phyloP scores from a whole-genome alignment of 2,888 invertebrate species.

The Pyrrhia umbra region DNA sequence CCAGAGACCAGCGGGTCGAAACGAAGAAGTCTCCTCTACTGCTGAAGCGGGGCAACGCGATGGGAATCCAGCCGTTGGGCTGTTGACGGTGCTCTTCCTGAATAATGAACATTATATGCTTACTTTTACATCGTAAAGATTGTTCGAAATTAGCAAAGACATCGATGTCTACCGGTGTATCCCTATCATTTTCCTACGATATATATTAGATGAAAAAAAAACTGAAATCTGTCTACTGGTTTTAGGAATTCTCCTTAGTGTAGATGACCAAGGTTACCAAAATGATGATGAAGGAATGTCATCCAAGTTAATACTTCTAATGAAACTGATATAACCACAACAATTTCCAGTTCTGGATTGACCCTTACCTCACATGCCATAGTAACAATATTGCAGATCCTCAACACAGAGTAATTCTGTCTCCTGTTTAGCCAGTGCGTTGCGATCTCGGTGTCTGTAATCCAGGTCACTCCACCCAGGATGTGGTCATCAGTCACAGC shows the following conservation, averaged over 20 bases:
- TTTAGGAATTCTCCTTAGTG: too few relatives aligned
- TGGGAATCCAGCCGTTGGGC: constrained; percentile 93
- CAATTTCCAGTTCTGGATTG: not conserved
- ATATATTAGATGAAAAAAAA: too few relatives aligned
- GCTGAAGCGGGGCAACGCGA: constrained; percentile 90
- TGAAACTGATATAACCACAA: not conserved
- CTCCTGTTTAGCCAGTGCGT: constrained; percentile 96
- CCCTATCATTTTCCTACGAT: too few relatives aligned
- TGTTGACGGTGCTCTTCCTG: constrained; percentile 89
- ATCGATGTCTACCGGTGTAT: too few relatives aligned
- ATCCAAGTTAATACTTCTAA: too few relatives aligned
- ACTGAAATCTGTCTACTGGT: too few relatives aligned
- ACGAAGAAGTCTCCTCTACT: constrained; percentile 82
- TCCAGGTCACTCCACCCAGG: constrained; percentile 93
- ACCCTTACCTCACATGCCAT: constrained; percentile 74
- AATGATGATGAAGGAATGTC: too few relatives aligned
- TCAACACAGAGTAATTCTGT: constrained; percentile 93
- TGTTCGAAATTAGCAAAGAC: too few relatives aligned
- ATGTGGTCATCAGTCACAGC: constrained; percentile 91
- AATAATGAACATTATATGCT: constrained; percentile 7
- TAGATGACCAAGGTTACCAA: too few relatives aligned
- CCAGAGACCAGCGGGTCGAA: constrained; percentile 81
- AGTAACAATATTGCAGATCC: constrained; percentile 88
- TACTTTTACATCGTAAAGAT: too few relatives aligned
- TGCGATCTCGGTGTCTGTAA: constrained; percentile 91